A percentile compares a stretch with the other conserved stretches of the same genome.
These are phyloP conservation scores for Monoplex corrugatus DNA, from an alignment of 2,888 invertebrate species.

Conservation along the genomic window DNA sequence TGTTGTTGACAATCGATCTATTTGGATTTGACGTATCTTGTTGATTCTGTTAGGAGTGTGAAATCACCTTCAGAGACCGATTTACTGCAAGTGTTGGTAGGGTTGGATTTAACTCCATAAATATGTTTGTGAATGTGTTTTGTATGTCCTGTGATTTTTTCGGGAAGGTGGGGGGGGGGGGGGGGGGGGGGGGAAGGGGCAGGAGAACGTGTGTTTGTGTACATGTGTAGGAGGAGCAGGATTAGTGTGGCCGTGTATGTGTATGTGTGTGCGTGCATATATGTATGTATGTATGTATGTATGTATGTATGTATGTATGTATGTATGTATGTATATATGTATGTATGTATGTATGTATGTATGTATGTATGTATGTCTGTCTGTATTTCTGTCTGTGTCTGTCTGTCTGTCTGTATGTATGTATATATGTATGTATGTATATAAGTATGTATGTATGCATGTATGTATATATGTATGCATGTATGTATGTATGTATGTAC, in stretches of 20 bases:
- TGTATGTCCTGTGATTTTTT: too few relatives aligned
- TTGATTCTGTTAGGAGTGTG: too few relatives aligned
- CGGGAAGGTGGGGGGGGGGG: too few relatives aligned
- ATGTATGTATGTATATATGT: conserved; percentile 36
- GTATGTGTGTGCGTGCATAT: conserved; percentile 39
- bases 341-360: conserved; percentile 41
- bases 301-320: conserved; percentile 42
- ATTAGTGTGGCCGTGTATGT: not conserved
- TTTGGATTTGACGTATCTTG: too few relatives aligned
- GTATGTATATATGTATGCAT: conserved; percentile 22
- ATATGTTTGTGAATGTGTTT: too few relatives aligned
- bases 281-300: conserved; percentile 45
- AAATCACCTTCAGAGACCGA: too few relatives aligned
- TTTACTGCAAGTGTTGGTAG: not conserved
- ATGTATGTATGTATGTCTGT: conserved; percentile 16
- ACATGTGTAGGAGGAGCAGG: not conserved
- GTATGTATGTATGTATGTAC: not conserved
- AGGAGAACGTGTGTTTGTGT: too few relatives aligned
- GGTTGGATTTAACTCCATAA: too few relatives aligned
- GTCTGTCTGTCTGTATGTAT: conserved; percentile 16
- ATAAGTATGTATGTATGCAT: not conserved
- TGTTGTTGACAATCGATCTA: too few relatives aligned
- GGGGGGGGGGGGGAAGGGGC: too few relatives aligned
- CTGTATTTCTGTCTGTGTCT: not conserved
- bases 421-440: conserved; percentile 1